A percentile compares a stretch with the other conserved stretches of the same genome.
phyloP scores from a whole-genome alignment of 2,113 vertebrate genomes.

The Cercocebus atys region DNA sequence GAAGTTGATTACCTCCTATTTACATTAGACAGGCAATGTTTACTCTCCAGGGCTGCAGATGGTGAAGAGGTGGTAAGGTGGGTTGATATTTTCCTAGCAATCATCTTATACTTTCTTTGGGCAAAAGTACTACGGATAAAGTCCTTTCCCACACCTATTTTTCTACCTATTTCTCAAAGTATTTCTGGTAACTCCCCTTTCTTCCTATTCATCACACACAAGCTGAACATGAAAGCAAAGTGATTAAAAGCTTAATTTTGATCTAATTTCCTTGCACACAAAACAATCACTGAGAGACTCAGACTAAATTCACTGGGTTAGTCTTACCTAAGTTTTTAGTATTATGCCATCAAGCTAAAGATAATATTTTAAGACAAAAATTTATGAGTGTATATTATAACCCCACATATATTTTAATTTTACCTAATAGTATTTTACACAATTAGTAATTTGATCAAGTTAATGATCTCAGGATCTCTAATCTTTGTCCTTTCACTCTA shows the following conservation, averaged over 20 bases:
- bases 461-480: background rate
- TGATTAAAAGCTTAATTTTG: background rate
- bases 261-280: background rate
- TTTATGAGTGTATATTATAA: background rate
- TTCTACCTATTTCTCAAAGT: background rate
- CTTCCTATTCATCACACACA: background rate
- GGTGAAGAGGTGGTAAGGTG: background rate
- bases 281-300: background rate
- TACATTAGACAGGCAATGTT: background rate
- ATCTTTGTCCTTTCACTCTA: background rate
- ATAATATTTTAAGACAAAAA: background rate
- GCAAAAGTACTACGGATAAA: background rate
- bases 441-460: background rate
- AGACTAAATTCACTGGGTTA: background rate
- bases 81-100: background rate
- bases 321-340: background rate
- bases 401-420: background rate
- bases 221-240: background rate
- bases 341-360: background rate
- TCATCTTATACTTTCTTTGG: background rate
- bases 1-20: conserved; percentile 35
- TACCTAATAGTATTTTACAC: background rate
- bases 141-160: rapidly evolving
- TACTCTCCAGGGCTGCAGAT: background rate
- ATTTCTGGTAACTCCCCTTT: background rate